Evolutionary conservation across 2,888 invertebrate species (phyloP).

Genomic region (Lamellibrachia satsuma): DNA sequence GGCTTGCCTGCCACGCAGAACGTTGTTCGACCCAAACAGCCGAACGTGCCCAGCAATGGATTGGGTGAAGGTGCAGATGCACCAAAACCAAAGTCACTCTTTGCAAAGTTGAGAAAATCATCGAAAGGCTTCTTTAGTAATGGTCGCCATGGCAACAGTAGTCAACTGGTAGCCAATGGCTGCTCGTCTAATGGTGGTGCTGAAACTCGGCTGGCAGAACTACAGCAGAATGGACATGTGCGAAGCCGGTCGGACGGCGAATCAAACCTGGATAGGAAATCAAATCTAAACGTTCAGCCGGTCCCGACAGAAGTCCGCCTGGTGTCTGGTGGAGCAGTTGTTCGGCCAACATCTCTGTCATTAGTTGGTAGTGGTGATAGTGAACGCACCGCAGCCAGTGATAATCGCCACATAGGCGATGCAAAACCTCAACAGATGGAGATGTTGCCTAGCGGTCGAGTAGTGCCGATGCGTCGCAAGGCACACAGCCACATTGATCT

Average conservation of each 20-base stretch:
- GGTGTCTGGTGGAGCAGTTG: slow-evolving; percentile 48
- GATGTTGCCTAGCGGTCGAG: not conserved
- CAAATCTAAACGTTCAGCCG: slow-evolving; percentile 5
- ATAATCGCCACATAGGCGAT: not conserved
- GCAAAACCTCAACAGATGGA: not conserved
- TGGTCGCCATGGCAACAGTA: slow-evolving; percentile 21
- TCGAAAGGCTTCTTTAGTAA: slow-evolving; percentile 25
- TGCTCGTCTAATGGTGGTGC: not conserved
- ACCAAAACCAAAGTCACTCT: slow-evolving; percentile 29
- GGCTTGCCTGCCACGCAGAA: slow-evolving; percentile 33
- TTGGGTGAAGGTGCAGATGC: not conserved
- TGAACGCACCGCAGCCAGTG: not conserved
- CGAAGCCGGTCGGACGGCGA: slow-evolving; percentile 22
- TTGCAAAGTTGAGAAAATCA: slow-evolving; percentile 45
- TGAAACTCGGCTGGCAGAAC: not conserved
- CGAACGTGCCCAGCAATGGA: slow-evolving; percentile 62
- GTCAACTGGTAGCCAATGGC: slow-evolving; percentile 19
- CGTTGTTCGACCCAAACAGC: slow-evolving; percentile 61
- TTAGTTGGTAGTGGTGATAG: not conserved
- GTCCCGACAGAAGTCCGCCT: slow-evolving; percentile 54
- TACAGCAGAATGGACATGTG: not conserved
- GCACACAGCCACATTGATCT: not conserved
- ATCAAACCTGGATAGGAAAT: slow-evolving; percentile 29
- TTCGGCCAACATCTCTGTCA: slow-evolving; percentile 36
- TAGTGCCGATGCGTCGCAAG: not conserved